Evolutionary conservation across 2,888 invertebrate genomes (phyloP).

Genomic region (Brenthis daphne): DNA sequence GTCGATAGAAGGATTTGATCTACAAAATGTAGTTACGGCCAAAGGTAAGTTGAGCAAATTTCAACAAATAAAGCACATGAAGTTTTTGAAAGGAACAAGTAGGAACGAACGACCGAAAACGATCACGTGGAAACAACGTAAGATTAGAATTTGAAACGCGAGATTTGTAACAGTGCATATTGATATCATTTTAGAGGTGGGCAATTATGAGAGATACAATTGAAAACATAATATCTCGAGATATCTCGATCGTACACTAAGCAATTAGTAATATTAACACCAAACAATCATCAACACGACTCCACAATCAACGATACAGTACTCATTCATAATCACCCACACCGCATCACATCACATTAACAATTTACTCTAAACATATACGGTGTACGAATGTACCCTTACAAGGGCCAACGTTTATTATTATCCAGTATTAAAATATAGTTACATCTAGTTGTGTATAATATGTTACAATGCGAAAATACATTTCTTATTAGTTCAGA

Average conservation of each 20-base stretch:
- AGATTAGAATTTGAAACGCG: slow-evolving; percentile 64
- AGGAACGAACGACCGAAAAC: slow-evolving; percentile 74
- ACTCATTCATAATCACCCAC: slow-evolving; percentile 14
- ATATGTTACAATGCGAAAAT: slow-evolving; percentile 80
- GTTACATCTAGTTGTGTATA: slow-evolving; percentile 76
- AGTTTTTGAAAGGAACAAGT: slow-evolving; percentile 65
- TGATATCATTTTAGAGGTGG: slow-evolving; percentile 32
- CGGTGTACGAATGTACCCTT: slow-evolving; percentile 68
- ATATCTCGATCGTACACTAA: slow-evolving; percentile 12
- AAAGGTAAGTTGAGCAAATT: slow-evolving; percentile 75
- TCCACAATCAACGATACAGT: slow-evolving; percentile 15
- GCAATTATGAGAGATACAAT: slow-evolving; percentile 19
- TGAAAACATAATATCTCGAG: slow-evolving; percentile 14
- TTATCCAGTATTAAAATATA: slow-evolving; percentile 76
- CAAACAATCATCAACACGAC: slow-evolving; percentile 7
- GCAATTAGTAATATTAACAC: slow-evolving; percentile 16
- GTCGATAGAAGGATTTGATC: slow-evolving; percentile 8
- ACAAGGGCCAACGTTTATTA: slow-evolving; percentile 62
- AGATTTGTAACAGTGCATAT: slow-evolving; percentile 67
- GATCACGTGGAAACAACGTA: slow-evolving; percentile 56
- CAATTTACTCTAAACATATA: slow-evolving; percentile 61
- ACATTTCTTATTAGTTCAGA: slow-evolving; percentile 77
- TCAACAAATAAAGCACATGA: slow-evolving; percentile 68
- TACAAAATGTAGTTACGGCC: slow-evolving; percentile 52
- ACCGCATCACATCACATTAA: slow-evolving; percentile 63